Conservation (phyloP, 92 coral and sea anemone genomes). For the Zoanthus sansibaricus region DNA sequence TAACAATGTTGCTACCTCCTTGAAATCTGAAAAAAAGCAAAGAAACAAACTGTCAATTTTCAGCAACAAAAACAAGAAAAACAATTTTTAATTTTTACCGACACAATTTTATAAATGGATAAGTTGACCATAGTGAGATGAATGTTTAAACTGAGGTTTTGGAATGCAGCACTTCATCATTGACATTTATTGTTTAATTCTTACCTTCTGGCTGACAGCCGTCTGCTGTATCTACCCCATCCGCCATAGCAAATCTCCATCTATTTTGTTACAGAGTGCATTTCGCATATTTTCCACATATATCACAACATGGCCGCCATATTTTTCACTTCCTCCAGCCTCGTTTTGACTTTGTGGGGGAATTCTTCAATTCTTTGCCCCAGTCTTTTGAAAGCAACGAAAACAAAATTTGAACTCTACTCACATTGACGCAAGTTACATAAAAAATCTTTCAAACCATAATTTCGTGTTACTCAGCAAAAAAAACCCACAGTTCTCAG, state of each 20-base stretch:
- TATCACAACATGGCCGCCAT: conserved; percentile 78
- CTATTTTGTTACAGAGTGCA: conserved; percentile 38
- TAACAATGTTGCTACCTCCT: conserved; percentile 64
- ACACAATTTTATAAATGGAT: no score
- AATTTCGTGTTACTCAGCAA: no score
- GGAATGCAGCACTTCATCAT: no score
- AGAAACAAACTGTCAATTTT: neutral
- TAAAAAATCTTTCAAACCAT: no score
- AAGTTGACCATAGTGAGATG: no score
- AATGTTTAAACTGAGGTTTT: no score
- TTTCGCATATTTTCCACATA: conserved; percentile 28
- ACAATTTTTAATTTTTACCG: neutral
- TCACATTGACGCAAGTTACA: no score
- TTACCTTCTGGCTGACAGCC: conserved; percentile 43
- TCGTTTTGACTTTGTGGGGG: conserved; percentile 58
- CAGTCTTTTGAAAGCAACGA: no score
- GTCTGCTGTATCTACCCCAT: conserved; percentile 38
- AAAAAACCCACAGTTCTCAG: no score
- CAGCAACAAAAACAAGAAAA: neutral
- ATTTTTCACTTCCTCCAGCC: conserved; percentile 64
- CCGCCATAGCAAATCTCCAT: conserved; percentile 47
- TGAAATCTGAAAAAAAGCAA: conserved; percentile 62
- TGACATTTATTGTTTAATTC: neutral
- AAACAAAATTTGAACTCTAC: no score
- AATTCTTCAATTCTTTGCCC: neutral